These are phyloP conservation scores for Spatulosminthurus flaviceps DNA, from an alignment of 2,888 invertebrate species.

Conservation along the genomic window DNA sequence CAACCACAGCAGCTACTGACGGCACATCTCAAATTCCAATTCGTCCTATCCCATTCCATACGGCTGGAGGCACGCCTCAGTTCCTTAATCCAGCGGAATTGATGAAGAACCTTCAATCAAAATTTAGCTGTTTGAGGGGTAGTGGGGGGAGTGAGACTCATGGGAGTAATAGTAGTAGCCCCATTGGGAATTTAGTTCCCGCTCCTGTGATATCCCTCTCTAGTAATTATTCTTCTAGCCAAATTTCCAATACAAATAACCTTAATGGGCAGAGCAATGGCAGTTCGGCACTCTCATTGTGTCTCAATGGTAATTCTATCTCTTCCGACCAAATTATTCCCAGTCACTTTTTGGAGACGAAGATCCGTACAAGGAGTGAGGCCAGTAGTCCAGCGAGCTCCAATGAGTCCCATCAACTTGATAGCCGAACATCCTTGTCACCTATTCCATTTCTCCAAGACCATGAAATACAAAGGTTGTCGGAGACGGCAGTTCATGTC, in stretches of 20 bases:
- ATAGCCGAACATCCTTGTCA: constrained; percentile 59
- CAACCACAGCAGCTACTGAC: constrained; percentile 47
- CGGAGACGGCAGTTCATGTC: constrained; percentile 58
- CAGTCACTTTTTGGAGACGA: constrained; percentile 58
- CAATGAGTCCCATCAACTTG: constrained; percentile 57
- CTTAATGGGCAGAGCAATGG: not conserved
- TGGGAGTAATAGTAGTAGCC: constrained; percentile 51
- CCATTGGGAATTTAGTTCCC: constrained; percentile 24
- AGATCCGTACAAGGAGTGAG: constrained; percentile 58
- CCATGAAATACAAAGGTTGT: constrained; percentile 59
- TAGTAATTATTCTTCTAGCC: constrained; percentile 7
- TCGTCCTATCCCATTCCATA: constrained; percentile 58
- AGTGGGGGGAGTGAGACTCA: constrained; percentile 26
- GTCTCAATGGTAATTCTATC: constrained; percentile 43
- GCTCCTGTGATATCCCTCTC: constrained; percentile 30
- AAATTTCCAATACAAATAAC: not conserved
- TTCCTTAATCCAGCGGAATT: constrained; percentile 46
- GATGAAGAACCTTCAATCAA: constrained; percentile 50
- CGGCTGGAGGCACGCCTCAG: constrained; percentile 30
- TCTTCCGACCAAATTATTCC: constrained; percentile 60
- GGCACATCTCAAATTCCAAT: constrained; percentile 50
- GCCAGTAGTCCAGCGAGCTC: constrained; percentile 53
- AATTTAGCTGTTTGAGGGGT: constrained; percentile 39
- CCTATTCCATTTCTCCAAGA: constrained; percentile 62
- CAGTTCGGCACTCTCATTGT: constrained; percentile 25